Conservation (phyloP, 2,888 invertebrate species). For the Apamea epomidion region DNA sequence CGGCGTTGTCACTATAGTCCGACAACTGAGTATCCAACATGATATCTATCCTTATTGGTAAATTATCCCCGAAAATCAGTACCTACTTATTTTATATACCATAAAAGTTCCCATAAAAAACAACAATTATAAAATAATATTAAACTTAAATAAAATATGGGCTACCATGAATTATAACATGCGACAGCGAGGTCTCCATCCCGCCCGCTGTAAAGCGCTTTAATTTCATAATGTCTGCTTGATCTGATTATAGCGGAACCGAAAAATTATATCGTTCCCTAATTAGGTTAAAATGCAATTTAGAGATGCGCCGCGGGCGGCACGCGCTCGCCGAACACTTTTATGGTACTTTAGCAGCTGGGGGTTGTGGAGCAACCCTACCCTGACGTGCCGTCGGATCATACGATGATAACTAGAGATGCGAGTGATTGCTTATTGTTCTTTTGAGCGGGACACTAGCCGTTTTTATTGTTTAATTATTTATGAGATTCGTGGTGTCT, state of each 20-base stretch:
- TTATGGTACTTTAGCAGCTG: slow-evolving; percentile 74
- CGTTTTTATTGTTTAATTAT: slow-evolving; percentile 45
- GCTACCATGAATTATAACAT: slow-evolving; percentile 72
- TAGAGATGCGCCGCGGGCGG: slow-evolving; percentile 87
- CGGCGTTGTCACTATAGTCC: neutral
- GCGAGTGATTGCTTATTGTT: slow-evolving; percentile 61
- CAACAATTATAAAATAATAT: slow-evolving; percentile 15
- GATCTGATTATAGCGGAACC: slow-evolving; percentile 89
- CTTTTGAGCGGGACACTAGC: slow-evolving; percentile 44
- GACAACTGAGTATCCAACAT: neutral
- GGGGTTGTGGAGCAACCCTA: slow-evolving; percentile 60
- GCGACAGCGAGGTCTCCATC: slow-evolving; percentile 70
- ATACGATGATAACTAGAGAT: slow-evolving; percentile 64
- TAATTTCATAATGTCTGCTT: slow-evolving; percentile 88
- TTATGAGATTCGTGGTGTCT: slow-evolving; percentile 15
- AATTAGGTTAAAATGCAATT: slow-evolving; percentile 91
- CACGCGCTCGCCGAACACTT: slow-evolving; percentile 79
- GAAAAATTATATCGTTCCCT: slow-evolving; percentile 89
- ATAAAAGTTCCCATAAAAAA: neutral
- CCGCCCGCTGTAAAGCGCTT: slow-evolving; percentile 82
- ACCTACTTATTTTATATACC: too few species aligned
- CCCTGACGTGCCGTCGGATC: slow-evolving; percentile 53
- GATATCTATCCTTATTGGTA: neutral
- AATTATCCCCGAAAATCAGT: neutral
- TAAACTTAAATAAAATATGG: slow-evolving; percentile 37